A percentile compares a stretch with the other conserved stretches of the same genome.
Conservation (phyloP, 1,140 invertebrate species). For the Pomacea maculata region DNA sequence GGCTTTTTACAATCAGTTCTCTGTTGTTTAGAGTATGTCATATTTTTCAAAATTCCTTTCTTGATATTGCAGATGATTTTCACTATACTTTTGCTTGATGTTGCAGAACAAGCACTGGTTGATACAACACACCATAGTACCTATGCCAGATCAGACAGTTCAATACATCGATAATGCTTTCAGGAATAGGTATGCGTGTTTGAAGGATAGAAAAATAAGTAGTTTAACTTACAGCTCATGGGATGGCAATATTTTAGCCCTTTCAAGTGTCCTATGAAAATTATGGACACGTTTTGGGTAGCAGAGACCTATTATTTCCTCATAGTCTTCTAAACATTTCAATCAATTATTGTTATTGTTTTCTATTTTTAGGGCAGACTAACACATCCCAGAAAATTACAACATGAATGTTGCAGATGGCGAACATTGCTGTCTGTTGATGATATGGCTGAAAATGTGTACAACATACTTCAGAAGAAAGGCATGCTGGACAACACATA, state of each 20-base stretch:
- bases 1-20: too few species aligned
- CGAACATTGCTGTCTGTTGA: constrained; percentile 85
- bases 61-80: not conserved
- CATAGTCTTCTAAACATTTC: too few species aligned
- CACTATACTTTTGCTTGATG: constrained; percentile 11
- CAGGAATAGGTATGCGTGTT: constrained; percentile 46
- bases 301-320: too few species aligned
- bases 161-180: constrained; percentile 47
- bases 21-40: too few species aligned
- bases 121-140: constrained; percentile 49
- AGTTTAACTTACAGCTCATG: too few species aligned
- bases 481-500: constrained; percentile 78
- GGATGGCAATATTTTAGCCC: too few species aligned
- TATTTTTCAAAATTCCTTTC: too few species aligned
- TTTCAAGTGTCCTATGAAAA: too few species aligned
- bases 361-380: not conserved
- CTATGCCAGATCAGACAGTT: constrained; percentile 52
- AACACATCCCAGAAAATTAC: not conserved
- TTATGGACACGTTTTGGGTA: too few species aligned
- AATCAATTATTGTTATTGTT: not conserved
- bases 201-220: too few species aligned
- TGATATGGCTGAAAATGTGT: constrained; percentile 78
- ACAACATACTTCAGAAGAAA: constrained; percentile 69
- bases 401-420: constrained; percentile 66
- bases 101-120: constrained; percentile 60